Evolutionary conservation across 1,140 invertebrate genomes (phyloP).

Genomic region (Drosophila oshimai): DNA sequence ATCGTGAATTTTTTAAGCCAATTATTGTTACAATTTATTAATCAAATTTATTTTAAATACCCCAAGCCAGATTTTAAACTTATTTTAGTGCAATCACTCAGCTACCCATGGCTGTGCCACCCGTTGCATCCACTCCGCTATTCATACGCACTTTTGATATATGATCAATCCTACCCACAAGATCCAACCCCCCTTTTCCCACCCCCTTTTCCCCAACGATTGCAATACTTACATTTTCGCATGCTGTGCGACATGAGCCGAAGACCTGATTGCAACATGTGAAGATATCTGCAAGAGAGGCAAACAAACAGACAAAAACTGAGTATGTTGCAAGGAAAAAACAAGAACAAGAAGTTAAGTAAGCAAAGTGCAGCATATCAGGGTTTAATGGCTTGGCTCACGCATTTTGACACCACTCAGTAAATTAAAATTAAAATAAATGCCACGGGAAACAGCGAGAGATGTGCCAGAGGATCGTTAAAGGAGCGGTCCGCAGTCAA

Average conservation of each 20-base stretch:
- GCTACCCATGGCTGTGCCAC: conserved; percentile 1
- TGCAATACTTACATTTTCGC: conserved; percentile 77
- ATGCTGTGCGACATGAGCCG: conserved; percentile 81
- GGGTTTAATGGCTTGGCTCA: conserved; percentile 56
- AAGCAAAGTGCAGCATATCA: conserved; percentile 43
- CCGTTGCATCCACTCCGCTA: conserved; percentile 12
- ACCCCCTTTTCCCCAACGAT: background rate
- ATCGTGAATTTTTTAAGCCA: background rate
- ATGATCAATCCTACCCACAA: conserved; percentile 17
- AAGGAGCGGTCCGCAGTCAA: conserved; percentile 13
- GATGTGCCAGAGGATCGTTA: conserved; percentile 29
- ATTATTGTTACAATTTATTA: background rate
- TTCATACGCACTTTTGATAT: conserved; percentile 27
- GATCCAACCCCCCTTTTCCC: background rate
- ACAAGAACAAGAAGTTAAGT: conserved; percentile 38
- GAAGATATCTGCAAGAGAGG: conserved; percentile 74
- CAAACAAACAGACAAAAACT: conserved; percentile 29
- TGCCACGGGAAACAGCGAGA: conserved; percentile 17
- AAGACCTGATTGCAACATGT: conserved; percentile 80
- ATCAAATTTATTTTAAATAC: background rate
- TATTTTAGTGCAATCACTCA: background rate
- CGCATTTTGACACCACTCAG: conserved; percentile 67
- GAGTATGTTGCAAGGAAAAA: conserved; percentile 20
- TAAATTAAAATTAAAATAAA: conserved; percentile 54
- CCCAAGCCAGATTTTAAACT: background rate